These are phyloP conservation scores for Peromyscus aztecus DNA, from an alignment of 2,797 vertebrate genomes.

Conservation along the genomic window DNA sequence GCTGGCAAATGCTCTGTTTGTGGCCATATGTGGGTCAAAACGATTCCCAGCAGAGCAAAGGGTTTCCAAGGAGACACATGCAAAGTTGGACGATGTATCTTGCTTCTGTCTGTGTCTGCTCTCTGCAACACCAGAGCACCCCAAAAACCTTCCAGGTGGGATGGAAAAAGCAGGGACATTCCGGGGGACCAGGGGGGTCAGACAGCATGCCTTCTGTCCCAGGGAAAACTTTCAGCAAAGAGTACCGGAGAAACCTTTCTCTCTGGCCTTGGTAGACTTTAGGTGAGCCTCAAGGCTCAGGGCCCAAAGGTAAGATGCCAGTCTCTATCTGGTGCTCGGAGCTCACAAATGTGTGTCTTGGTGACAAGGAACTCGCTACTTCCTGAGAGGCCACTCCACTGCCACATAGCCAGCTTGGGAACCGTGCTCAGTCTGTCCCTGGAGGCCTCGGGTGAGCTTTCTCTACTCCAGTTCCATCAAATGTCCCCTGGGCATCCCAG, in stretches of 20 bases:
- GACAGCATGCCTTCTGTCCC: not conserved
- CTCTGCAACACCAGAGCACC: not conserved
- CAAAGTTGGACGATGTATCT: not conserved
- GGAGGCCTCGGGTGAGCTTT: not conserved
- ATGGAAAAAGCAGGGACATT: not conserved
- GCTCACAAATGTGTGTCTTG: not conserved
- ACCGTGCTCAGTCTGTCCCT: not conserved
- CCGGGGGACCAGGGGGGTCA: not conserved
- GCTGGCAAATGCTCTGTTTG: not conserved
- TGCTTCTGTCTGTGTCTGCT: not conserved
- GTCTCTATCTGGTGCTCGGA: conserved; percentile 11
- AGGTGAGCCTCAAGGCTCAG: not conserved
- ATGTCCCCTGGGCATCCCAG: not conserved
- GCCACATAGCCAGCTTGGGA: not conserved
- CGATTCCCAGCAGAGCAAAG: not conserved
- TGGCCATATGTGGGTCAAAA: not conserved
- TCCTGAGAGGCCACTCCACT: not conserved
- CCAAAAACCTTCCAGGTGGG: not conserved
- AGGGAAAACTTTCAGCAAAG: conserved; percentile 50
- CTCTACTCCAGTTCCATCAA: not conserved
- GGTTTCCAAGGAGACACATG: conserved; percentile 43
- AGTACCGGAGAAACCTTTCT: not conserved
- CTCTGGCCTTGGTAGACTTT: not conserved
- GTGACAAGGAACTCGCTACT: not conserved
- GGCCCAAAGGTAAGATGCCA: not conserved